Evolutionary conservation across 2,888 invertebrate genomes (phyloP).

Genomic region (Arrhopalites spinosus): DNA sequence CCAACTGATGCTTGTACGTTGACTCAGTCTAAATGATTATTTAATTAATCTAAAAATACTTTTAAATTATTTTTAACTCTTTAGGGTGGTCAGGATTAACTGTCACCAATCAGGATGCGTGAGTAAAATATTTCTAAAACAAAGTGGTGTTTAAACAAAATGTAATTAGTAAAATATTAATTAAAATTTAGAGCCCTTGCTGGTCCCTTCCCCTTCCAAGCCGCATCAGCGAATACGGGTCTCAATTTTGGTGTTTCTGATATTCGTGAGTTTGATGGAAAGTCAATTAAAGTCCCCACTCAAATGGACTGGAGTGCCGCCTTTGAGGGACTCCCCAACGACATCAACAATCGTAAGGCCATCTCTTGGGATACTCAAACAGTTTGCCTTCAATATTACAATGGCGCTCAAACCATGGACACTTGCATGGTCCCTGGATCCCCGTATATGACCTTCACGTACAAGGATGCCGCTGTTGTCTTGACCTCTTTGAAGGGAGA

Average conservation of each 20-base stretch:
- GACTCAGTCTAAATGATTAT: too few relatives aligned
- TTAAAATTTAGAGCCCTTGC: too few relatives aligned
- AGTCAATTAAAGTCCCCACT: slow-evolving; percentile 44
- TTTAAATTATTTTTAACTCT: background rate
- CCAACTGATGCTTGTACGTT: slow-evolving; percentile 47
- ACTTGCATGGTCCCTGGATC: slow-evolving; percentile 49
- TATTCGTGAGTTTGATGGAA: slow-evolving; percentile 47
- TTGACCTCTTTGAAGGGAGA: slow-evolving; percentile 41
- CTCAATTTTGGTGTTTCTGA: slow-evolving; percentile 42
- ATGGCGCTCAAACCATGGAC: slow-evolving; percentile 41
- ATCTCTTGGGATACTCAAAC: slow-evolving; percentile 49
- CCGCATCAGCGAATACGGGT: slow-evolving; percentile 38
- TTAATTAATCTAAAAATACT: too few relatives aligned
- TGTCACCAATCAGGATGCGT: slow-evolving; percentile 47
- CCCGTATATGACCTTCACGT: slow-evolving; percentile 49
- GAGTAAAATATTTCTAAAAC: slow-evolving; percentile 12
- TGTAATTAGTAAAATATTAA: too few relatives aligned
- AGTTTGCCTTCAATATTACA: slow-evolving; percentile 44
- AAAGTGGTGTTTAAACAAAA: too few relatives aligned
- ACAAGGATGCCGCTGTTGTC: slow-evolving; percentile 42
- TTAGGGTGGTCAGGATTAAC: slow-evolving; percentile 51
- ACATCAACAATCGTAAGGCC: slow-evolving; percentile 41
- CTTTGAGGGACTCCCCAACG: slow-evolving; percentile 36
- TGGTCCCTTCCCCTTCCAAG: slow-evolving; percentile 51
- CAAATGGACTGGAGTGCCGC: slow-evolving; percentile 42